Percentiles rank a stretch among this genome's conserved stretches.
phyloP scores from a whole-genome alignment of 2,797 vertebrate species.

The Poeciliopsis infans region DNA sequence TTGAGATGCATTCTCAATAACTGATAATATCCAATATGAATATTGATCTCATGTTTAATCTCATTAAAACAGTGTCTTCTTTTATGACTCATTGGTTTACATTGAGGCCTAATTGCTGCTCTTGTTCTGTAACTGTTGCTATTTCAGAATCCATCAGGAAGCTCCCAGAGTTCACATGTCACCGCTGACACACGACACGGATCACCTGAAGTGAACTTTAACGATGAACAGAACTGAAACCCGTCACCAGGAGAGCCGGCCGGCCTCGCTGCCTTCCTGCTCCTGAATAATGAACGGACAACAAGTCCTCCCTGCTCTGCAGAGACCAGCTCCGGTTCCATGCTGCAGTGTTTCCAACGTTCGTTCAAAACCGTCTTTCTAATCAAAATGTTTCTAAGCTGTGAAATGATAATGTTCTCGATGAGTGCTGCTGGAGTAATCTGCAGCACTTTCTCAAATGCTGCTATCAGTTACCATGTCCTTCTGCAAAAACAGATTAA shows the following conservation, averaged over 20 bases:
- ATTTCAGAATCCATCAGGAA: constrained; percentile 13
- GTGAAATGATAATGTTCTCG: not conserved
- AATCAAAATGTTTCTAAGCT: not conserved
- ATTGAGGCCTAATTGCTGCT: too few species aligned
- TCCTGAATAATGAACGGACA: constrained; percentile 64
- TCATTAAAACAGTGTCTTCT: too few species aligned
- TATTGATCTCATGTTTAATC: not conserved
- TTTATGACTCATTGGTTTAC: too few species aligned
- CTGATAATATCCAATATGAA: not conserved
- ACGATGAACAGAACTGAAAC: constrained; percentile 48
- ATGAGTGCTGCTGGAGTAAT: not conserved
- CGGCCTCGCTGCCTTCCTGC: constrained; percentile 36
- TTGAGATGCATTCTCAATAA: too few species aligned
- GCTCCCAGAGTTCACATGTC: constrained; percentile 49
- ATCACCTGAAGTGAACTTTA: constrained; percentile 57
- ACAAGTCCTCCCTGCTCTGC: constrained; percentile 19
- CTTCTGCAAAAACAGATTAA: not conserved
- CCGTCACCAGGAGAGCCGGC: constrained; percentile 30
- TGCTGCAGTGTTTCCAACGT: not conserved
- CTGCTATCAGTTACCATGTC: not conserved
- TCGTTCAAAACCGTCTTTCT: not conserved
- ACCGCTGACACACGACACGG: constrained; percentile 52
- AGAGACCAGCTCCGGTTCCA: not conserved
- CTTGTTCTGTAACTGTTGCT: not conserved
- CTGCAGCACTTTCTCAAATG: not conserved